Evolutionary conservation across 2,113 vertebrate species (phyloP).

Genomic region (Perca schrenkii): DNA sequence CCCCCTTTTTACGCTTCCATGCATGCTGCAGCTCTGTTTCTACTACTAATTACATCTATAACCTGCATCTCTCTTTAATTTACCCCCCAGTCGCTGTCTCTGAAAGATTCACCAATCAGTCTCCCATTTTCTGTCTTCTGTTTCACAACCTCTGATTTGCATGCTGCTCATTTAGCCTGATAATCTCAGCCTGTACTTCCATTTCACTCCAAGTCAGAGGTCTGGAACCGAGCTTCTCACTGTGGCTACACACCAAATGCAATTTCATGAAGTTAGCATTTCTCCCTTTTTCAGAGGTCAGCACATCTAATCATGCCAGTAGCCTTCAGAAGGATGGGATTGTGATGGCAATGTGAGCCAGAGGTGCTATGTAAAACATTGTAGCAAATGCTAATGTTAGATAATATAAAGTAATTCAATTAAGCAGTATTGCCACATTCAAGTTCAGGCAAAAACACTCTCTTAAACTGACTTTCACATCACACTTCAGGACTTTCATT

Average conservation of each 20-base stretch:
- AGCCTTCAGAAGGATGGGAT: not conserved
- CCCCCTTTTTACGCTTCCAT: not conserved
- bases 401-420: not conserved
- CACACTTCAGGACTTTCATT: not conserved
- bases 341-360: not conserved
- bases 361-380: not conserved
- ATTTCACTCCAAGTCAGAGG: conserved; percentile 7
- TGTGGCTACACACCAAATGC: not conserved
- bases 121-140: not conserved
- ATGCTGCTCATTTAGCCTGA: not conserved
- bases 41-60: not conserved
- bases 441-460: not conserved
- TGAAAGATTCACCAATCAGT: not conserved
- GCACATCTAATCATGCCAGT: not conserved
- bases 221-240: not conserved
- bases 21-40: not conserved
- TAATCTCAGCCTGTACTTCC: not conserved
- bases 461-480: not conserved
- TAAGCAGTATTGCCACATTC: not conserved
- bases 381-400: not conserved
- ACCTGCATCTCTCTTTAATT: conserved; percentile 5
- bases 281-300: not conserved
- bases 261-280: not conserved
- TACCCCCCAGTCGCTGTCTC: not conserved
- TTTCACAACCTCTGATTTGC: not conserved